phyloP scores from a whole-genome alignment of 2,113 vertebrate species.

The Plecturocebus donacophilus region DNA sequence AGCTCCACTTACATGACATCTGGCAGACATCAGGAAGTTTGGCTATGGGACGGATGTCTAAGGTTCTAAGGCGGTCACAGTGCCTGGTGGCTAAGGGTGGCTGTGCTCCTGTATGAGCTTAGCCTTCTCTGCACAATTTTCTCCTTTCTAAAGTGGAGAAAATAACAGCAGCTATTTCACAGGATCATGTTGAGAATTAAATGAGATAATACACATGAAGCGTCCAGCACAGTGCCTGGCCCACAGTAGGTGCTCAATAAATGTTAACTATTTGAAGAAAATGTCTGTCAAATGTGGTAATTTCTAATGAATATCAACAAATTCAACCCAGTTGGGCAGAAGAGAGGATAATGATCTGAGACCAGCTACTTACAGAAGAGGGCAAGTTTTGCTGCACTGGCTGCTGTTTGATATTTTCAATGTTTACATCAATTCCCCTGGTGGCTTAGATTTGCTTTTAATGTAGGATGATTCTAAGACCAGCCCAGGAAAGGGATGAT shows the following conservation, averaged over 20 bases:
- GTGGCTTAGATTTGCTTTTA: conserved; percentile 46
- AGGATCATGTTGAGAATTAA: background rate
- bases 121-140: background rate
- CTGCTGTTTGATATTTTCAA: background rate
- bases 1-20: background rate
- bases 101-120: background rate
- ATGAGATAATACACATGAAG: background rate
- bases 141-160: background rate
- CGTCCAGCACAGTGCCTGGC: background rate
- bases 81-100: too few relatives aligned
- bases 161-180: background rate
- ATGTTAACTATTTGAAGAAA: background rate
- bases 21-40: background rate
- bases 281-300: background rate
- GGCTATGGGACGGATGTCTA: too few relatives aligned
- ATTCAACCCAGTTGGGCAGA: background rate
- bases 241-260: background rate
- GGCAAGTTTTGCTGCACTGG: background rate
- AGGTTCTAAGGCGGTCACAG: background rate
- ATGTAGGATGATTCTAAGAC: conserved; percentile 34
- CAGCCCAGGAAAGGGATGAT: conserved; percentile 27
- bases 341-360: background rate
- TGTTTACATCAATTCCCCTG: background rate
- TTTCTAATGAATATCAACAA: background rate
- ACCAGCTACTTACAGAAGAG: background rate